Evolutionary conservation across 2,113 vertebrate genomes (phyloP).

Genomic region (Odontophorus gujanensis): DNA sequence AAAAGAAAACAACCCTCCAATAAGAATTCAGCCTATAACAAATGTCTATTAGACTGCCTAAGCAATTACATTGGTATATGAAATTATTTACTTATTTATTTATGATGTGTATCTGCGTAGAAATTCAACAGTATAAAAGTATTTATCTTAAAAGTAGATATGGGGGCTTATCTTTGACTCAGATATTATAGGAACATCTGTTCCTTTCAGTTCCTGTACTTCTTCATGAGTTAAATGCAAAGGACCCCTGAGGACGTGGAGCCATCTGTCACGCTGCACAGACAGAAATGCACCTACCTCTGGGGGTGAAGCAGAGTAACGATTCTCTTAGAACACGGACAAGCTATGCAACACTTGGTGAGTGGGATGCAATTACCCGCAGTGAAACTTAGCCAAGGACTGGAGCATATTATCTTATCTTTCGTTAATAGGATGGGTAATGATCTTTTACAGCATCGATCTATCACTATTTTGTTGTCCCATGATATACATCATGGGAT

Average conservation of each 20-base stretch:
- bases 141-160: background rate
- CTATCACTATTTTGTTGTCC: background rate
- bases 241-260: slow-evolving; percentile 1
- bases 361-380: background rate
- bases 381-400: background rate
- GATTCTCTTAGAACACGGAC: background rate
- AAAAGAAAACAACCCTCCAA: background rate
- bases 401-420: background rate
- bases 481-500: background rate
- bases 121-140: background rate
- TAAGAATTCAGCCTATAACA: background rate
- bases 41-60: background rate
- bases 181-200: slow-evolving; percentile 31
- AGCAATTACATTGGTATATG: rapidly evolving
- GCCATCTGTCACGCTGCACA: slow-evolving; percentile 33
- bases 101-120: background rate
- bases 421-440: background rate
- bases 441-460: background rate
- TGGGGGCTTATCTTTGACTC: background rate
- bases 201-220: slow-evolving; percentile 31
- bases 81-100: background rate
- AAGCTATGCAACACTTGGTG: background rate
- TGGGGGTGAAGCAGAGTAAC: background rate
- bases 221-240: background rate
- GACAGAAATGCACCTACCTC: background rate